These are phyloP conservation scores for Daphoenositta chrysoptera DNA, from an alignment of 2,113 vertebrate genomes.

Conservation along the genomic window DNA sequence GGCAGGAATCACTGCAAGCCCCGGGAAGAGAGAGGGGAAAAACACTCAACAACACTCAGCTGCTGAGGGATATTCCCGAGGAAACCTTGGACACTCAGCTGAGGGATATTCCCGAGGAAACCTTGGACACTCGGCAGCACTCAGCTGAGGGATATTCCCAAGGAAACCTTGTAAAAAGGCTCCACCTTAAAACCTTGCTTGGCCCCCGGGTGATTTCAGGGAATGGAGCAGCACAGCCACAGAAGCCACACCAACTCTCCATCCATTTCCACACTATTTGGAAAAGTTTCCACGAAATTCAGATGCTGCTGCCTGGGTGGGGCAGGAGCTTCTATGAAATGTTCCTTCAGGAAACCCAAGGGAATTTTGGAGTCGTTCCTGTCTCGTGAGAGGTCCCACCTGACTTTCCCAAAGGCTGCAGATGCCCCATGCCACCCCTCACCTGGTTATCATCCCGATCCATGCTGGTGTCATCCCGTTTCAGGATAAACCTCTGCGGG, in stretches of 20 bases:
- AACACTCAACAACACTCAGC: background rate
- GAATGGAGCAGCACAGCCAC: background rate
- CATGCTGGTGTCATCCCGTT: constrained; percentile 95
- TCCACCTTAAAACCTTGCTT: background rate
- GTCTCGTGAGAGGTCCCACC: no score
- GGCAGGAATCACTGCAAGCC: background rate
- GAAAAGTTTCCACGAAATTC: background rate
- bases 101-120: background rate
- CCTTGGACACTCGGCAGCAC: background rate
- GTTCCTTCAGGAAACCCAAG: background rate
- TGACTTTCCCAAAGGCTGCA: background rate
- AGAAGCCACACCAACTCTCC: background rate
- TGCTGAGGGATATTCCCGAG: background rate
- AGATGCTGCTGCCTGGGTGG: background rate
- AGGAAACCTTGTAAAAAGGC: background rate
- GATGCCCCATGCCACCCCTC: background rate
- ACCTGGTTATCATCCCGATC: constrained; percentile 99
- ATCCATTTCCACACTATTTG: background rate
- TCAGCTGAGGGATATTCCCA: background rate
- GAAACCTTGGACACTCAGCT: background rate
- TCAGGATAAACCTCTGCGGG: constrained; percentile 96
- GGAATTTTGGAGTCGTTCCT: background rate
- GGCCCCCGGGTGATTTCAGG: background rate
- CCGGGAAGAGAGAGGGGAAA: background rate
- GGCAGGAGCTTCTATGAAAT: background rate